Conservation (phyloP, 2,888 invertebrate genomes). For the Drosophila eohydei region DNA sequence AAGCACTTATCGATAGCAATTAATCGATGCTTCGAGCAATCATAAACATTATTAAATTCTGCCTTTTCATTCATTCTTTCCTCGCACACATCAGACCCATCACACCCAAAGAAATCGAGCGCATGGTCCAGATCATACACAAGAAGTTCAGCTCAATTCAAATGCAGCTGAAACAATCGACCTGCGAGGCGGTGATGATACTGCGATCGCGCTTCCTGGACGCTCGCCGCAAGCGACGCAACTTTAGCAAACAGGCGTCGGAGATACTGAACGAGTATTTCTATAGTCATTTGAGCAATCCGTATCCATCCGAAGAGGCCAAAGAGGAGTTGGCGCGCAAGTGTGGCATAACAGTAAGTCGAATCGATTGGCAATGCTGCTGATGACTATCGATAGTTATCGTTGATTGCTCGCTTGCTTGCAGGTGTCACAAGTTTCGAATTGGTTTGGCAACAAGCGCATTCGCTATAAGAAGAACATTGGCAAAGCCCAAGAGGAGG, state of each 20-base stretch:
- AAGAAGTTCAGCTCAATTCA: constrained; percentile 99
- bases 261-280: constrained; percentile 99
- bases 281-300: constrained; percentile 99
- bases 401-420: background rate
- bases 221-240: constrained; percentile 95
- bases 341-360: constrained; percentile 97
- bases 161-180: constrained; percentile 99
- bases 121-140: constrained; percentile 99
- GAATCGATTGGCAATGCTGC: background rate
- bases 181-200: constrained; percentile 99
- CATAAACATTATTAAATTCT: background rate
- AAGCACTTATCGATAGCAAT: background rate
- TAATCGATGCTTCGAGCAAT: background rate
- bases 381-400: background rate
- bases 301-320: constrained; percentile 99
- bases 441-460: constrained; percentile 99
- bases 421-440: constrained; percentile 92
- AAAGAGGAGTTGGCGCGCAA: constrained; percentile 99
- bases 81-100: constrained; percentile 89
- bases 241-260: constrained; percentile 99
- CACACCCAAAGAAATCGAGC: constrained; percentile 99
- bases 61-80: background rate
- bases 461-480: constrained; percentile 99
- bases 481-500: constrained; percentile 99
- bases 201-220: constrained; percentile 90